Evolutionary conservation across 2,888 invertebrate genomes (phyloP), one percentile per base, ranked within the genome.

Genomic region (Merodon equestris): DNA sequence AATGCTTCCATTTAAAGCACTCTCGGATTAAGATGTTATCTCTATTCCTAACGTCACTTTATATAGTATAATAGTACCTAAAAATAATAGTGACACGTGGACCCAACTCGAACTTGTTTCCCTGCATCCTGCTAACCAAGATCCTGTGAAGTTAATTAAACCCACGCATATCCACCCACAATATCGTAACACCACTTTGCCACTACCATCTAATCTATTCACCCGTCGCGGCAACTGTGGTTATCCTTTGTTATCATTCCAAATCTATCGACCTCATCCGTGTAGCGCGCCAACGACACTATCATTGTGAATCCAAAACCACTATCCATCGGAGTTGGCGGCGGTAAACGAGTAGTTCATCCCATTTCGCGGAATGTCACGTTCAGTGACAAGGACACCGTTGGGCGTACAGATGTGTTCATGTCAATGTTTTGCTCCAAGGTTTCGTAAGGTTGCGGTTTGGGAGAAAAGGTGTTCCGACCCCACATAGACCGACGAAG

Each of bases 221-320:
- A 68, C 42, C 44, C 68, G 68, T 61, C 60, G 57, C 66, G 58
- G 40, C 67, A 73, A 47, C 51, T 66, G 54, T 68, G 60, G 74
- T 74, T 68, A 61, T 68, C 56, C 68, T 45, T 44, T 68, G 44
- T 74, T 74, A 74, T 68, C 60, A 68, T 68, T 74, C 27, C 9
- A 50, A 61, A 61, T 68, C 60, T 60, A 68, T 68, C 68, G 74
- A 74, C 60, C 74, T 74, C 50, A 56, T 67, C 42, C 19, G 14
- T 42, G 40, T 51, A 27, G 1, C 27, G 34, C 14, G 2, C 27
- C 15, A 44, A n/a, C 47, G 17, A 12, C 4, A 12, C 36, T 34
- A 14, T 58, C 51, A 45, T 68, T 45, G 50, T 42, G 57, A 67
- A 51, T 57, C 60, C 38, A 15, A 17, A 53, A 45, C 18, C 58